Evolutionary conservation across 2,888 invertebrate genomes (phyloP).

Genomic region (Brachynemurus nebulosus): DNA sequence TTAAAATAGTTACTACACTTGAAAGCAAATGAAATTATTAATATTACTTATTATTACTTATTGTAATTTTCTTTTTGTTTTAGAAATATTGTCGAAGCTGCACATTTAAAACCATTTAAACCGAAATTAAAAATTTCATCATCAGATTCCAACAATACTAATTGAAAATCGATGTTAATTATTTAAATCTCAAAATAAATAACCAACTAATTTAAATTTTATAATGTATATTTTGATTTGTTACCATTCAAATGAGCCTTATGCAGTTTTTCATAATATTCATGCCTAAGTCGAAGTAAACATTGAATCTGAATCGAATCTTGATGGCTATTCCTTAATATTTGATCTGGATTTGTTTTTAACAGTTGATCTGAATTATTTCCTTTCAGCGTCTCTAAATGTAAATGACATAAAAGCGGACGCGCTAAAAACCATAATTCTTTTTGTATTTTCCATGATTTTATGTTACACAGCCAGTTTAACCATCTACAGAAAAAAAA

Average conservation of each 20-base stretch:
- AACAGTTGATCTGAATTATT: slow-evolving; percentile 2
- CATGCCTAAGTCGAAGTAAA: not conserved
- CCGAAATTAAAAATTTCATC: not conserved
- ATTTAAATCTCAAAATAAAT: not conserved
- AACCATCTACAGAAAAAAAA: slow-evolving; percentile 7
- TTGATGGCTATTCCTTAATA: too few relatives aligned
- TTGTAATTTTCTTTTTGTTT: slow-evolving; percentile 5
- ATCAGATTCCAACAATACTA: not conserved
- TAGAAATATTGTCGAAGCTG: slow-evolving; percentile 7
- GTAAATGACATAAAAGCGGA: slow-evolving; percentile 8
- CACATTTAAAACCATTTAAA: slow-evolving; percentile 6
- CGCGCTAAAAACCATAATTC: slow-evolving; percentile 6
- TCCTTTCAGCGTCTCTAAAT: slow-evolving; percentile 7
- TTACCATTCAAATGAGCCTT: not conserved
- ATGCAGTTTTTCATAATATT: not conserved
- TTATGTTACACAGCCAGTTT: slow-evolving; percentile 7
- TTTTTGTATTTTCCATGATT: not conserved
- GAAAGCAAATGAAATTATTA: too few relatives aligned
- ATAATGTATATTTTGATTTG: not conserved
- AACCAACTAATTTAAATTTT: not conserved
- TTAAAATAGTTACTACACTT: too few relatives aligned
- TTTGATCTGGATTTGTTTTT: not conserved
- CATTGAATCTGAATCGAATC: not conserved
- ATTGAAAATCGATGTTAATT: not conserved
- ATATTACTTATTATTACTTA: not conserved